Percentiles rank a stretch among this genome's conserved stretches.
phyloP scores from a whole-genome alignment of 2,797 vertebrate species.

The Tangara arthus region DNA sequence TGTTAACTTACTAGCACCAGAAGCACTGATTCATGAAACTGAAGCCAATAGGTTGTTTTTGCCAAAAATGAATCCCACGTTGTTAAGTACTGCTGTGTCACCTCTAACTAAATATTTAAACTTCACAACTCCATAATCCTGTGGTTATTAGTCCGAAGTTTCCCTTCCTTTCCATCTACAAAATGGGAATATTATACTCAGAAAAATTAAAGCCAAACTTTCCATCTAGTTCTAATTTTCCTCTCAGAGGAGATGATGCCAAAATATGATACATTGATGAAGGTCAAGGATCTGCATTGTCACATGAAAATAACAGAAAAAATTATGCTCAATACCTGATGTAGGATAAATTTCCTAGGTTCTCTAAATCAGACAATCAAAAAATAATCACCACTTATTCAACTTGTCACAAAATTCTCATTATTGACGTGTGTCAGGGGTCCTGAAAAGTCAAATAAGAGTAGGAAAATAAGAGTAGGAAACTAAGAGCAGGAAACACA shows the following conservation, averaged over 20 bases:
- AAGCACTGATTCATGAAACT: neutral
- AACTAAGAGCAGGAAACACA: neutral
- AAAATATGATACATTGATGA: neutral
- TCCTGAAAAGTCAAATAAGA: neutral
- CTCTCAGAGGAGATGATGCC: neutral
- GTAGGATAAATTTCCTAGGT: neutral
- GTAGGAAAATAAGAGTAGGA: no score
- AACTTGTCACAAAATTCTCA: neutral
- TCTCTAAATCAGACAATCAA: neutral
- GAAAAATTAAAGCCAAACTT: neutral
- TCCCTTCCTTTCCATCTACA: neutral
- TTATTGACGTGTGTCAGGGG: neutral
- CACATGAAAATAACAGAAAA: neutral
- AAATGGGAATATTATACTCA: neutral
- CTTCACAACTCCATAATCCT: neutral
- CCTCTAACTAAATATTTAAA: neutral
- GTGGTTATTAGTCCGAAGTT: neutral
- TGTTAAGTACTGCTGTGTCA: neutral
- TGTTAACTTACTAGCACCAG: neutral
- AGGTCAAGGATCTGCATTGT: neutral
- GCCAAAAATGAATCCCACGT: neutral
- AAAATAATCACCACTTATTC: neutral
- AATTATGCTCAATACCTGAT: neutral
- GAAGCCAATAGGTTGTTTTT: conserved; percentile 16
- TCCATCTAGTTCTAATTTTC: neutral